Conservation (phyloP, 1,140 invertebrate species). For the Leptopilina boulardi region DNA sequence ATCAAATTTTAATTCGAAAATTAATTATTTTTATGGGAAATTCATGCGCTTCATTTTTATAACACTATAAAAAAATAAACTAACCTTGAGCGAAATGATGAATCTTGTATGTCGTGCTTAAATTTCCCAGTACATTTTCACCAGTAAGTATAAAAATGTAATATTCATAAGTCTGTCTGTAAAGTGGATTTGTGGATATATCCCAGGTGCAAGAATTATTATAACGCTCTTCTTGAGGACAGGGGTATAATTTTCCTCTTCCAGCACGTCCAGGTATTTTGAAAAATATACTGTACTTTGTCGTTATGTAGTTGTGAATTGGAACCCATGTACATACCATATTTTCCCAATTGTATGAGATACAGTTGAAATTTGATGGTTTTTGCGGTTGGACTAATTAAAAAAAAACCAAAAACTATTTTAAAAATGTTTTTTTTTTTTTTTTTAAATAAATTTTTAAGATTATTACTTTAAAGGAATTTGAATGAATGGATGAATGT, state of each 20-base stretch:
- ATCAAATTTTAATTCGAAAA: too few species aligned
- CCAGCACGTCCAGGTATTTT: constrained; percentile 69
- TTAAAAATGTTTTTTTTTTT: too few species aligned
- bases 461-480: neutral
- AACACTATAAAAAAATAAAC: constrained; percentile 44
- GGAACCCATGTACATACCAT: constrained; percentile 81
- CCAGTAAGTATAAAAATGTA: constrained; percentile 78
- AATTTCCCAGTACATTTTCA: constrained; percentile 78
- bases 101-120: constrained; percentile 74
- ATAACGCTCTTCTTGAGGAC: constrained; percentile 59
- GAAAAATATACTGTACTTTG: constrained; percentile 78
- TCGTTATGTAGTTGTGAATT: constrained; percentile 75
- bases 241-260: constrained; percentile 62
- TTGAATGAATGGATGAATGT: neutral
- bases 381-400: constrained; percentile 73
- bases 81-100: constrained; percentile 80
- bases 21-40: too few species aligned
- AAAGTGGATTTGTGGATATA: constrained; percentile 77
- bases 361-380: constrained; percentile 80
- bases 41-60: too few species aligned
- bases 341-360: constrained; percentile 82
- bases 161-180: constrained; percentile 78
- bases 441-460: too few species aligned
- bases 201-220: constrained; percentile 76
- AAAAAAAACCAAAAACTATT: constrained; percentile 22